These are phyloP conservation scores for Dendrolimus kikuchii DNA, from an alignment of 1,140 invertebrate species.

Conservation along the genomic window DNA sequence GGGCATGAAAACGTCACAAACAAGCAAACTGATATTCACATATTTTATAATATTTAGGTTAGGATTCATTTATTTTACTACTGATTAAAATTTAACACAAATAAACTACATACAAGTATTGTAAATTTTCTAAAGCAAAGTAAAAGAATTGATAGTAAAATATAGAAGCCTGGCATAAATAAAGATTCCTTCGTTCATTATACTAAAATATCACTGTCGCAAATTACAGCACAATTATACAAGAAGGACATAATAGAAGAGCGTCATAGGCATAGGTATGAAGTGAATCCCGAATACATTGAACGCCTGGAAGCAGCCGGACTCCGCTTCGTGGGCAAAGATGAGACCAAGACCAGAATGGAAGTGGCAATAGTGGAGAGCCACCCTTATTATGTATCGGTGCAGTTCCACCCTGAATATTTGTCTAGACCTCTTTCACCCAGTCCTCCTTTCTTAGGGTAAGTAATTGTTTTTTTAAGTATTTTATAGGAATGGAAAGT, in stretches of 20 bases:
- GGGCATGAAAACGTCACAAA: no score
- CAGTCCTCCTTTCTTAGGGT: conserved; percentile 95
- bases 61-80: no score
- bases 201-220: conserved; percentile 5
- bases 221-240: conserved; percentile 84
- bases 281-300: conserved; percentile 95
- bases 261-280: conserved; percentile 96
- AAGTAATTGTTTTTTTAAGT: conserved; percentile 10
- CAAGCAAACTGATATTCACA: no score
- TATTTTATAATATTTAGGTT: no score
- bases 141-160: no score
- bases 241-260: conserved; percentile 91
- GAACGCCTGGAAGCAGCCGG: conserved; percentile 85
- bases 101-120: no score
- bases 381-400: conserved; percentile 95
- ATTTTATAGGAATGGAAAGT: background rate
- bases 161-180: no score
- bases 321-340: conserved; percentile 92
- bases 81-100: no score
- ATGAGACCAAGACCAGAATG: conserved; percentile 84
- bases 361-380: conserved; percentile 83
- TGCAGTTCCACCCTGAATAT: conserved; percentile 99
- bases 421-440: conserved; percentile 93
- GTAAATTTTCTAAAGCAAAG: no score
- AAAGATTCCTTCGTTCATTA: background rate